Conservation (phyloP, 2,797 vertebrate genomes). For the Acrossocheilus wenchowensis region DNA sequence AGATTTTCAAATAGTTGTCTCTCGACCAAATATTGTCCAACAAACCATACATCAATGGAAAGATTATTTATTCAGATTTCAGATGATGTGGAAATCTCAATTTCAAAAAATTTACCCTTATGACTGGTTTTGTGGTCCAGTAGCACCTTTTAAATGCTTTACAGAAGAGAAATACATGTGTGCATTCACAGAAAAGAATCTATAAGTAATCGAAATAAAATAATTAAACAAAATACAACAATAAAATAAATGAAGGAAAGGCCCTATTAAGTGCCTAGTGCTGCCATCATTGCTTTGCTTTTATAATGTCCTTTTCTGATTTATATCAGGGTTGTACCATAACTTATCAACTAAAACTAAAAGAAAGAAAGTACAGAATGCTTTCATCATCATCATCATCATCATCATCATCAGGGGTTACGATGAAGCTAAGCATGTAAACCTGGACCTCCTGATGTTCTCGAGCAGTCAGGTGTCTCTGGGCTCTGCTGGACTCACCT, state of each 20-base stretch:
- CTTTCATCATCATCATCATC: neutral
- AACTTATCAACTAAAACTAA: neutral
- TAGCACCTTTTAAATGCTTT: neutral
- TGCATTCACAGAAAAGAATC: neutral
- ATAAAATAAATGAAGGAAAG: neutral
- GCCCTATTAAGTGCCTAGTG: neutral
- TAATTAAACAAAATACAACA: neutral
- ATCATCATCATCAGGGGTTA: neutral
- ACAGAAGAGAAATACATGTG: neutral
- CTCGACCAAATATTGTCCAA: too few species aligned
- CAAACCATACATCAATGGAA: neutral
- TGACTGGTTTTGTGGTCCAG: neutral
- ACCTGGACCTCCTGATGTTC: neutral
- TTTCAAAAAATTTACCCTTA: neutral
- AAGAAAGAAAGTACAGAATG: neutral
- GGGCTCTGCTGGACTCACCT: slow-evolving; percentile 74
- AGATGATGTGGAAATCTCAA: neutral
- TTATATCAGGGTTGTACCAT: neutral
- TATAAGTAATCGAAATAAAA: neutral
- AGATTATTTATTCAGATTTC: neutral
- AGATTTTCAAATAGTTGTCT: neutral
- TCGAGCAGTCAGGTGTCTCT: neutral
- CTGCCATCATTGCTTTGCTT: neutral
- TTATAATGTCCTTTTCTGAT: neutral
- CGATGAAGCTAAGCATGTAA: neutral